Percentiles rank a stretch among this genome's conserved stretches.
phyloP scores from a whole-genome alignment of 2,797 vertebrate genomes.

The Streptopelia turtur region DNA sequence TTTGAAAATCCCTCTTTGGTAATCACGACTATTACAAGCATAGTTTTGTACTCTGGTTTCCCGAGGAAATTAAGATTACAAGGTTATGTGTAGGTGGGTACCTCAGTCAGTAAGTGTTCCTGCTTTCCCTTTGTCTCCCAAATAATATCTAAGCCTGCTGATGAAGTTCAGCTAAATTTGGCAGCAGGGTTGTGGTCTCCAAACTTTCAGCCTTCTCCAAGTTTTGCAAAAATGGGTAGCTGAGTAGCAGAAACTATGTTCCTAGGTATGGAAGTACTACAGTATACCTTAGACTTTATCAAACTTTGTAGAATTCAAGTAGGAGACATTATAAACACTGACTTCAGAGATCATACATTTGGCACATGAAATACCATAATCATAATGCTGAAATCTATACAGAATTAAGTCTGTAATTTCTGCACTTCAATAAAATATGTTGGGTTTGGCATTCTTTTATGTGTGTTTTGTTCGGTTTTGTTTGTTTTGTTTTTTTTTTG shows the following conservation, averaged over 20 bases:
- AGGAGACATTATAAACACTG: background rate
- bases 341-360: background rate
- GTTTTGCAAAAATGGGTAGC: background rate
- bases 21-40: background rate
- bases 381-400: background rate
- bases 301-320: background rate
- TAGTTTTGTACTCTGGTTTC: background rate
- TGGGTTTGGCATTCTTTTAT: no score
- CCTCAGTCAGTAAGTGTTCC: background rate
- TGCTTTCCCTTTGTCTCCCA: background rate
- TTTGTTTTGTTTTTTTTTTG: no score
- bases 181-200: background rate
- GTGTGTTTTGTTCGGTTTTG: no score
- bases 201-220: background rate
- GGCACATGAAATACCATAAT: background rate
- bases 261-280: background rate
- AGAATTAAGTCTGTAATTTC: background rate
- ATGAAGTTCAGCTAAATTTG: background rate
- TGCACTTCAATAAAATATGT: background rate
- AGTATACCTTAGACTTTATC: background rate
- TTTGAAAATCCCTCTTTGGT: background rate
- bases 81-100: background rate
- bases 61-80: background rate
- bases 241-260: background rate
- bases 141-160: background rate